Evolutionary conservation across 1,140 invertebrate species (phyloP), one percentile per base, ranked within the genome.

Genomic region (Colletes latitarsis): DNA sequence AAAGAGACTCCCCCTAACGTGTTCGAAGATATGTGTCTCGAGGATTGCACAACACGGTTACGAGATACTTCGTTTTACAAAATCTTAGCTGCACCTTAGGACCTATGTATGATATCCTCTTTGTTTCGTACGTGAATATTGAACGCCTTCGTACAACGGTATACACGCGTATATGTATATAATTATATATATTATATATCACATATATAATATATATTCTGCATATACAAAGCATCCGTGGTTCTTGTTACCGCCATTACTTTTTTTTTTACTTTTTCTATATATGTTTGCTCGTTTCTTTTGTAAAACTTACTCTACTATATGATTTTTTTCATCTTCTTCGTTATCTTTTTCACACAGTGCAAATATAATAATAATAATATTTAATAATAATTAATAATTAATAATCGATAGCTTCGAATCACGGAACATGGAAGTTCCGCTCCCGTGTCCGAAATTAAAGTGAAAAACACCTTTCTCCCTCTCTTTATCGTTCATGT

Each of bases 281-380:
- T 30, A 30, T 30, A 30, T 30, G 19, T 67, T 41, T 43, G n/a
- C 57, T 66, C 3, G n/a, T 81, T 72, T 81, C 41, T 64, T 49
- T 83, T 88, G 83, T 81, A 88, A 88, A 88, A 88, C 86, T 88
- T 88, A 88, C 21, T 46, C 41, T 49, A 73, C 77, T 64, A 64
- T 58, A 72, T 49, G 43, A 57, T 67, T 60, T 80, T 49, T 62
- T 49, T 63, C 41, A 39, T 41, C 17, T 39, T 41, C 58, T 74
- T 72, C 52, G 43, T 77, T 57, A 30, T 30, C 30, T 73, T 70
- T 66, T n/a, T 66, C 39, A 81, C 66, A 71, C 53, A 49, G 62
- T 82, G 85, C 78, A 87, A 84, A 87, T 69, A 79, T 63, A 79
- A 21, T 69, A 41, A 10, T n/a, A 63, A 17, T 73, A 71, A n/a